These are phyloP conservation scores for Boleophthalmus pectinirostris DNA, from an alignment of 2,113 vertebrate genomes.

Conservation along the genomic window DNA sequence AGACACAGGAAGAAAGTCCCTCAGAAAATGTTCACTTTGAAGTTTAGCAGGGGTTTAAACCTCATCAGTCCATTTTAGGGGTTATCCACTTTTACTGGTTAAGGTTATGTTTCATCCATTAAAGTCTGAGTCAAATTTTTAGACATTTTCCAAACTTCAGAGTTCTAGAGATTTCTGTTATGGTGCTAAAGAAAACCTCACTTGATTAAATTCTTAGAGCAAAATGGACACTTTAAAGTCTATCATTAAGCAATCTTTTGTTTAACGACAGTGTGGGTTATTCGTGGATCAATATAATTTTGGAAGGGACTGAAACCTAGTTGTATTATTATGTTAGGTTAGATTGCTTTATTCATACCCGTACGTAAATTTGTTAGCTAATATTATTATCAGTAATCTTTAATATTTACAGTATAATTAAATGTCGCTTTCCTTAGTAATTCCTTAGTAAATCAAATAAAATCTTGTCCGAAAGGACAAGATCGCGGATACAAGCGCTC, in stretches of 20 bases:
- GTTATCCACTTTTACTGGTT: background rate
- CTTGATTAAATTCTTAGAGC: background rate
- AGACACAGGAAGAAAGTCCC: conserved; percentile 32
- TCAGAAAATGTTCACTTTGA: conserved; percentile 22
- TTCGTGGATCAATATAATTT: too few relatives aligned
- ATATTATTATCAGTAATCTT: background rate
- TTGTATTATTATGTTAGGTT: too few relatives aligned
- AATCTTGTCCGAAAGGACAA: too few relatives aligned
- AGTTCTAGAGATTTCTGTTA: background rate
- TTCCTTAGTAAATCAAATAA: too few relatives aligned
- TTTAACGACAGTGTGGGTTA: too few relatives aligned
- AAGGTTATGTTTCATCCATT: background rate
- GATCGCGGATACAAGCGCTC: too few relatives aligned
- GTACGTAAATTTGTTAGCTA: too few relatives aligned
- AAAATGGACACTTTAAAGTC: too few relatives aligned
- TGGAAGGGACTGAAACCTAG: too few relatives aligned
- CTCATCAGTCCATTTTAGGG: background rate
- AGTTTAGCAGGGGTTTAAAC: background rate
- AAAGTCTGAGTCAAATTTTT: background rate
- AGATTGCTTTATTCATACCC: too few relatives aligned
- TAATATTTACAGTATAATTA: background rate
- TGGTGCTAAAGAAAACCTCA: background rate
- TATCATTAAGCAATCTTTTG: too few relatives aligned
- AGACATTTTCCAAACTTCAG: background rate
- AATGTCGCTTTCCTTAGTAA: too few relatives aligned